Evolutionary conservation across 2,797 vertebrate genomes (phyloP).

Genomic region (Crenuchus spilurus): DNA sequence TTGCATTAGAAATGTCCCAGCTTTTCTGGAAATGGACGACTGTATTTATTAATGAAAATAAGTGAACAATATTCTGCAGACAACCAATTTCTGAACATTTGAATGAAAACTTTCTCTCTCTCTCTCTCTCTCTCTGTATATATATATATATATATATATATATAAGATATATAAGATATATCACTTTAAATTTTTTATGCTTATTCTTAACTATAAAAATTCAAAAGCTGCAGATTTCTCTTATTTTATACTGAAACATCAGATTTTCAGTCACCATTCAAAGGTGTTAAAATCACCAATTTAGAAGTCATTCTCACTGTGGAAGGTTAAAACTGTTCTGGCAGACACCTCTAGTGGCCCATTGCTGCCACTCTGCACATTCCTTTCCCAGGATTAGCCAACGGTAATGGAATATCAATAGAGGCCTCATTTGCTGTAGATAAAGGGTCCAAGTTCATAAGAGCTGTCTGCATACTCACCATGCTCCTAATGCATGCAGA

Average conservation of each 20-base stretch:
- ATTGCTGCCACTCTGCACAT: not conserved
- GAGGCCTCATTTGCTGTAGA: not conserved
- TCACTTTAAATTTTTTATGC: too few species aligned
- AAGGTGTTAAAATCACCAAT: slow-evolving; percentile 6
- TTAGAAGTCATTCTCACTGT: slow-evolving; percentile 1
- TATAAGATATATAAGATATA: too few species aligned
- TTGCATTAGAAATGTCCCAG: too few species aligned
- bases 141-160: too few species aligned
- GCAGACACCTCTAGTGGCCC: not conserved
- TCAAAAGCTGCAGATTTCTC: not conserved
- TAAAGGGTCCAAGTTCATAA: slow-evolving; percentile 26
- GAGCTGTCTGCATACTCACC: not conserved
- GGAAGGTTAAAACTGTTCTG: not conserved
- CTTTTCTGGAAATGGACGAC: too few species aligned
- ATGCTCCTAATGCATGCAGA: slow-evolving; percentile 11
- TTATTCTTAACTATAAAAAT: not conserved
- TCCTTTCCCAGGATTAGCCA: not conserved
- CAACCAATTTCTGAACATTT: too few species aligned
- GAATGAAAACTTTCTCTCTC: too few species aligned
- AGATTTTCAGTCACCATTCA: not conserved
- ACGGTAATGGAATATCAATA: slow-evolving; percentile 21
- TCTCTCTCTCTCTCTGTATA: too few species aligned
- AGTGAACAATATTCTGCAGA: too few species aligned
- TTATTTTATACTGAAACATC: not conserved
- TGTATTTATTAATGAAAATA: too few species aligned